A percentile compares a stretch with the other conserved stretches of the same genome.
These are phyloP conservation scores for Mola mola DNA, from an alignment of 2,113 vertebrate genomes.

Conservation along the genomic window DNA sequence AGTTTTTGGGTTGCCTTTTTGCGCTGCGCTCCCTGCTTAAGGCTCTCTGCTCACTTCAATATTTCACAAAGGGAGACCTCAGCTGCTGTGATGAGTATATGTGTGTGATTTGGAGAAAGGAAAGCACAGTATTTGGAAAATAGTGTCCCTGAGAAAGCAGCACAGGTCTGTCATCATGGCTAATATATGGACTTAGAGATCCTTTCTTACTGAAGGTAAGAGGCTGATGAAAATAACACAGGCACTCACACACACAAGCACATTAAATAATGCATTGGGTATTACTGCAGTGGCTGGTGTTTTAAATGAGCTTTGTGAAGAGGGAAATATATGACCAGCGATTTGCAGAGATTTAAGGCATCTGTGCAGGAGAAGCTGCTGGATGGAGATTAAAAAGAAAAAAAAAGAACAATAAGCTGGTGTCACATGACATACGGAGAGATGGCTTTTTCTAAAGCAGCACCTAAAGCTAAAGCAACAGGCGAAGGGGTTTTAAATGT, in stretches of 20 bases:
- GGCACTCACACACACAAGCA: slow-evolving; percentile 2
- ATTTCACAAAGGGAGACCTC: slow-evolving; percentile 51
- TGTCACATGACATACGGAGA: slow-evolving; percentile 33
- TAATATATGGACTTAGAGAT: slow-evolving; percentile 42
- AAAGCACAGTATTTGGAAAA: slow-evolving; percentile 33
- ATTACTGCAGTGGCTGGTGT: slow-evolving; percentile 55
- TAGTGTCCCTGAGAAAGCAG: slow-evolving; percentile 63
- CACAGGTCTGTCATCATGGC: slow-evolving; percentile 36
- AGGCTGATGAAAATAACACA: slow-evolving; percentile 13
- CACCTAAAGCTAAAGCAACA: neutral
- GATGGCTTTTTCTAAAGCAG: neutral
- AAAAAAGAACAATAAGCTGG: slow-evolving; percentile 22
- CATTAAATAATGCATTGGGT: slow-evolving; percentile 63
- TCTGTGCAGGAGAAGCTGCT: slow-evolving; percentile 30
- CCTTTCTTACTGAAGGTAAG: slow-evolving; percentile 12
- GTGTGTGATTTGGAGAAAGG: slow-evolving; percentile 9
- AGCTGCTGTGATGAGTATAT: slow-evolving; percentile 7
- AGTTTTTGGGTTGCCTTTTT: slow-evolving; percentile 7
- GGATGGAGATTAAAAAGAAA: slow-evolving; percentile 44
- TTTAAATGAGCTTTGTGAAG: slow-evolving; percentile 60
- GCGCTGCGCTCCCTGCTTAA: slow-evolving; percentile 29
- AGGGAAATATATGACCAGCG: slow-evolving; percentile 37
- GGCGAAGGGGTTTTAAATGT: neutral
- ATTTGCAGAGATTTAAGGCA: slow-evolving; percentile 58
- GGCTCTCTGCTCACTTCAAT: slow-evolving; percentile 53